Evolutionary conservation across 2,113 vertebrate genomes (phyloP).

Genomic region (Baryphthengus martii): DNA sequence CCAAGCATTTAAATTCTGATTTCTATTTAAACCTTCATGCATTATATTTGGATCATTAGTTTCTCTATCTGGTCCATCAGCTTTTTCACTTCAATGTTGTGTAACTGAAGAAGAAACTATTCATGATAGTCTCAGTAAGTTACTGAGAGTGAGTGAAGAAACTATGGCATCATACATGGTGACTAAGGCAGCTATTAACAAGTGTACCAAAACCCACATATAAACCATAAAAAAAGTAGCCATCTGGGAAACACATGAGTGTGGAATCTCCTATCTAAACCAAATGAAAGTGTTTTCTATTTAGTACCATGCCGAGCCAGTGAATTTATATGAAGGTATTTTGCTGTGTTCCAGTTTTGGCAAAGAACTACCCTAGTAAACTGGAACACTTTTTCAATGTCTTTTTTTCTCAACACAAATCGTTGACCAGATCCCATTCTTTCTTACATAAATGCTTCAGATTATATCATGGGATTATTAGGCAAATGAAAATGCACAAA

Average conservation of each 20-base stretch:
- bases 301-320: background rate
- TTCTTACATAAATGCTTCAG: background rate
- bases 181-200: background rate
- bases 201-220: background rate
- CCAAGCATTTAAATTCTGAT: background rate
- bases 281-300: background rate
- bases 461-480: background rate
- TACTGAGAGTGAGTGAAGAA: background rate
- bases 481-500: background rate
- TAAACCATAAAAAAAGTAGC: background rate
- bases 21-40: background rate
- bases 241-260: background rate
- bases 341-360: background rate
- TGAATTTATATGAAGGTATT: background rate
- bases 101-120: background rate
- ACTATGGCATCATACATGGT: background rate
- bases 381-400: background rate
- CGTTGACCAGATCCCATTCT: background rate
- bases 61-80: background rate
- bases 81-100: background rate
- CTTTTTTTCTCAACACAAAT: background rate
- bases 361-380: background rate
- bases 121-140: background rate
- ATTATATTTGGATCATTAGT: background rate
- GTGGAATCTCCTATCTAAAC: background rate